Evolutionary conservation across 2,888 invertebrate species (phyloP), one percentile per base, ranked within the genome.

Genomic region (Cerastoderma edule): DNA sequence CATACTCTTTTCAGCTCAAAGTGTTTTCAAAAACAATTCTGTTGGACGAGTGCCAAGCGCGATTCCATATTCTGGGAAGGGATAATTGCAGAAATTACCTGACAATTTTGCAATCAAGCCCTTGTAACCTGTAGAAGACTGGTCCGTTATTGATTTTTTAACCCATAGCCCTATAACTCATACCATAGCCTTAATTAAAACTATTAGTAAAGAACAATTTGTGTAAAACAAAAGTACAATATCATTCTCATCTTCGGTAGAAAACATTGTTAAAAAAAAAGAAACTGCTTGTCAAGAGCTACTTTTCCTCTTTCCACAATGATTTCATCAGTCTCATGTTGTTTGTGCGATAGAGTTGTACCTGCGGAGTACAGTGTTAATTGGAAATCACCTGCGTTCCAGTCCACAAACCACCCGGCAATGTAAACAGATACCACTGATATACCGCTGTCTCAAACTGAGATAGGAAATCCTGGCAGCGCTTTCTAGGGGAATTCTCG

Each of bases 101-200:
- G 63, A 65, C 69, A 69, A 69, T 65, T 69, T 69, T 56, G 69
- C 67, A 54, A 74, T 69, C 69, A 69, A 65, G 50, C 35, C 48
- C 8, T 39, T 32, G 56, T 64, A 70, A 69, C 72, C 60, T 33
- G 69, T 72, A 63, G 53, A 66, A 57, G 50, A 72, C 44, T 65
- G 35, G 60, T 67, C 24, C 39, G 66, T 28, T 75, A 79, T 75
- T 79, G 75, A 75, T 75, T 63, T 54, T 46, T 66, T 79, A 76
- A 76, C 72, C 72, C 71, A 54, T 50, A 69, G 16, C 48, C 48
- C 24, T n/a, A n/a, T n/a, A n/a, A n/a, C n/a, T n/a, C n/a, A n/a
- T n/a, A n/a, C n/a, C n/a, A n/a, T n/a, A n/a, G n/a, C n/a, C n/a
- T n/a, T n/a, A n/a, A n/a, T n/a, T n/a, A n/a, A n/a, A n/a, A n/a